Base-by-base conservation (phyloP, 2,113 vertebrate genomes). In the Perca schrenkii region DNA sequence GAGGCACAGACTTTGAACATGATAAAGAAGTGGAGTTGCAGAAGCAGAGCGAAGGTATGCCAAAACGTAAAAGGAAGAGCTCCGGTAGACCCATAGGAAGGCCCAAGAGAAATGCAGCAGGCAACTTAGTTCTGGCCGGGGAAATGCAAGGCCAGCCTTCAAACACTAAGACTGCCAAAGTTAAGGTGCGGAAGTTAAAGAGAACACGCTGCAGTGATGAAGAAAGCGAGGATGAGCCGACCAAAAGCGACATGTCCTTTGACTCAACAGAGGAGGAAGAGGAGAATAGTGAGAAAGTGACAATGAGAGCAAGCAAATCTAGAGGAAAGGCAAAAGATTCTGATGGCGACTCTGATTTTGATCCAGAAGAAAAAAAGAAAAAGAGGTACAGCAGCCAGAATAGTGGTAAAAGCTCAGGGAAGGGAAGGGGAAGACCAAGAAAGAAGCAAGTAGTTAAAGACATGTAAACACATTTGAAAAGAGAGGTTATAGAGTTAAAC, bases 21-120 rank as follows among this genome's bases (percentile, higher is more conserved):
- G 74, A 71, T 7, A 8, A 25, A 57, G 50, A 28, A 5, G 43
- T 53, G 11, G 36, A 54, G 19, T 53, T 34, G 40, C 36, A 61
- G 49, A 34, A 16, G 6, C 47, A 31, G 28, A 53, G 8, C n/a
- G 63, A 0, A 56, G 6, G 11, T 36, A 31, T 3, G 25, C 46
- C 11, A 12, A 67, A 84, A 69, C 62, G 1, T 1, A 71, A 25
- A 65, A 54, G 6, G 22, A 77, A 49, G 49, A 58, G 56, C 46
- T 63, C 79, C 12, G 87, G 87, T 19, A 79, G 87, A 77, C 87
- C 89, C 13, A n/a, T 54, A 52, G 89, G 87, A 46, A 79, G 89
- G 25, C 84, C 87, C 0, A 89, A 86, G 60, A 84, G 54, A 63
- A 60, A 36, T 10, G 2, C 61, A 43, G 21, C 0, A 14, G 43